These are phyloP conservation scores for Sarcophaga subvicina DNA, from an alignment of 2,888 invertebrate genomes.

Conservation along the genomic window DNA sequence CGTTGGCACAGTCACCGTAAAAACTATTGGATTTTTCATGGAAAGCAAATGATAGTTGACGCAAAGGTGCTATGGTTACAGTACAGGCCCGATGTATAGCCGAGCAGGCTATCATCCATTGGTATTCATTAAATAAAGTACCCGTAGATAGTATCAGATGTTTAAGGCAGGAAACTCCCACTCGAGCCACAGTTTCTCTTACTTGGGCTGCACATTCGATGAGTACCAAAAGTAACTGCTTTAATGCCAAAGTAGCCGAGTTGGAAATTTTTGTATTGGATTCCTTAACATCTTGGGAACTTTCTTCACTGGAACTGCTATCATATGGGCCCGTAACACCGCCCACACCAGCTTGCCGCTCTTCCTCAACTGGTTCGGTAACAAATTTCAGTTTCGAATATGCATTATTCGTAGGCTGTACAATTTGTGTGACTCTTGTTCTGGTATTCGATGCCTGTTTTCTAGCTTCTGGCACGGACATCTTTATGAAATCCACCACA, in stretches of 20 bases:
- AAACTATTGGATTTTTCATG: constrained; percentile 96
- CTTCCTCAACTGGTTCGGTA: constrained; percentile 75
- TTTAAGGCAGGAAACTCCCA: constrained; percentile 95
- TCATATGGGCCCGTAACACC: constrained; percentile 66
- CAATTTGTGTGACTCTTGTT: constrained; percentile 78
- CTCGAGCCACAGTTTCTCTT: constrained; percentile 93
- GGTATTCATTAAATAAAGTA: constrained; percentile 89
- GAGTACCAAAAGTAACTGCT: constrained; percentile 92
- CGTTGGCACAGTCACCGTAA: constrained; percentile 95
- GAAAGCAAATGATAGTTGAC: constrained; percentile 94
- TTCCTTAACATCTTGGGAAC: constrained; percentile 80
- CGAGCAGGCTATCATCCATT: constrained; percentile 93
- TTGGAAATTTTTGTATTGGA: constrained; percentile 83
- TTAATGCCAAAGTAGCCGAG: constrained; percentile 90
- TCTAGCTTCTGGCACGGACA: constrained; percentile 83
- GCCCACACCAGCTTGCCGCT: constrained; percentile 47
- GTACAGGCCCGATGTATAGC: constrained; percentile 92
- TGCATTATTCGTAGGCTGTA: constrained; percentile 80
- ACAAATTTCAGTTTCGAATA: constrained; percentile 80
- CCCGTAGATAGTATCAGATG: constrained; percentile 93
- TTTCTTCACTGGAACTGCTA: constrained; percentile 76
- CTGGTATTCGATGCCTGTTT: constrained; percentile 73
- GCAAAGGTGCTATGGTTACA: constrained; percentile 92
- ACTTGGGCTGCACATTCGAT: constrained; percentile 96
- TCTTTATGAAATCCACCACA: constrained; percentile 92